Conservation (phyloP, 2,113 vertebrate genomes). For the Eptesicus fuscus region DNA sequence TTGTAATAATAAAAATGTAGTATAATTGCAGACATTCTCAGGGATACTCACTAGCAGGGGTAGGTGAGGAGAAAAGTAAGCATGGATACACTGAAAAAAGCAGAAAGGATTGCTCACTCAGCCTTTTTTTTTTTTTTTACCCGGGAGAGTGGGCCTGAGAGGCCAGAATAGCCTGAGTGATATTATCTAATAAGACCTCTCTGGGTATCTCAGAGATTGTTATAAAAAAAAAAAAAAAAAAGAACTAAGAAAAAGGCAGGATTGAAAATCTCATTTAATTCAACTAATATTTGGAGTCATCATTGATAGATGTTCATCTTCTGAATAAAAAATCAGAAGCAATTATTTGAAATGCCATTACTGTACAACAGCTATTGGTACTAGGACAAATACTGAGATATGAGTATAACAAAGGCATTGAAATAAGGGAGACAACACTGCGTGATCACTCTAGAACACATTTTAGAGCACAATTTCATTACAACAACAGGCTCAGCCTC, state of each 20-base stretch:
- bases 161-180: not conserved
- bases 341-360: not conserved
- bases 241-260: not conserved
- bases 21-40: not conserved
- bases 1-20: not conserved
- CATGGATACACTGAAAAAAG: not conserved
- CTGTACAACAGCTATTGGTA: not conserved
- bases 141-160: not conserved
- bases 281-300: too few species aligned
- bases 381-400: not conserved
- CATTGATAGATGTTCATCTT: not conserved
- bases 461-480: not conserved
- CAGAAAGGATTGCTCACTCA: not conserved
- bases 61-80: not conserved
- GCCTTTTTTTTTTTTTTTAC: not conserved
- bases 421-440: not conserved
- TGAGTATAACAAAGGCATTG: not conserved
- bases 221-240: not conserved
- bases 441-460: not conserved
- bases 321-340: not conserved
- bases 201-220: not conserved
- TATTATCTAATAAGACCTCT: not conserved
- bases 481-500: not conserved
- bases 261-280: not conserved
- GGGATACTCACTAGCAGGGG: not conserved